Base-by-base conservation (phyloP, 2,113 vertebrate genomes). In the Madoqua kirkii region DNA sequence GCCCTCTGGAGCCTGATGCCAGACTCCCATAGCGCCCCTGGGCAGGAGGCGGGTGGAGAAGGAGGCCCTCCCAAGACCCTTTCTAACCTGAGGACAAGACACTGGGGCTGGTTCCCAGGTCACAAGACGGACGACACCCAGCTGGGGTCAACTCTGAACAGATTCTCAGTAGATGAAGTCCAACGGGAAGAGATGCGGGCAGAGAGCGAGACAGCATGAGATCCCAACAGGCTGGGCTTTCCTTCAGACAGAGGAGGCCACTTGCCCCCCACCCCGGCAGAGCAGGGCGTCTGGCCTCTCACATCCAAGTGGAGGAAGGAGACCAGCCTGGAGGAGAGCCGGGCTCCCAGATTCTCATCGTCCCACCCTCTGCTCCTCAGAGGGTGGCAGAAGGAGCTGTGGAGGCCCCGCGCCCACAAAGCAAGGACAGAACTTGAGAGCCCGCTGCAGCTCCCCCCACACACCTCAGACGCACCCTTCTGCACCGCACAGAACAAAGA, bases 121-220 rank as follows among this genome's bases (percentile, higher is more conserved):
- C 17, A 12, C 78, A 21, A 1, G 1, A 50, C 0, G 1, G 78
- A 16, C 0, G 2, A 52, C 5, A 31, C 29, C 16, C 5, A 1
- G 9, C 48, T 52, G 29, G 45, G 16, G 48, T 81, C 17, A 52
- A 33, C 78, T n/a, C 78, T 33, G 21, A 43, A 7, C 45, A 50
- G 29, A 33, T 6, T 43, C 31, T n/a, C 15, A 8, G 11, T 13
- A 15, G 52, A 55, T 19, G 40, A 33, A 27, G 40, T 19, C 23
- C 4, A 19, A 52, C 0, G 0, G 55, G 54, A 62, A 31, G 2
- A 15, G 11, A 5, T 10, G 36, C 3, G 0, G 1, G 14, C 29
- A 21, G 50, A 79, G 43, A 48, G 45, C 2, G 45, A 33, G 29
- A 48, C 4, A 19, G 78, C 45, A 19, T 3, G 10, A 52, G 48